Evolutionary conservation across 1,140 invertebrate species (phyloP), one percentile per base, ranked within the genome.

Genomic region (Agrilus planipennis): DNA sequence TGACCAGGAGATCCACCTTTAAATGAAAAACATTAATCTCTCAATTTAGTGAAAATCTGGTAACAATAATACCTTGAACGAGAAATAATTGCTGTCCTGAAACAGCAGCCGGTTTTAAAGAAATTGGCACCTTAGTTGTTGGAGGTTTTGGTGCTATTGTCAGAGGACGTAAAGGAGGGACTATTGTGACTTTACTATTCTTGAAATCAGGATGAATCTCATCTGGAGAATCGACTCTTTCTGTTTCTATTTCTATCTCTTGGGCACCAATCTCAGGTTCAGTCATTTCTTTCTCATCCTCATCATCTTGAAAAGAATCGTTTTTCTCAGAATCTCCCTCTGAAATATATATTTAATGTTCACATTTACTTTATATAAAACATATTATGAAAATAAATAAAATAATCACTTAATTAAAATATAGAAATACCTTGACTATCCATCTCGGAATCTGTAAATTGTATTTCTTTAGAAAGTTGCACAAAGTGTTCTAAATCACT

Each of bases 71-170:
- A 52, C 57, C 57, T 54, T 58, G 59, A 4, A 60, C 31, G 21
- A 60, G 41, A 21, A 60, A 42, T 36, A 60, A 32, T 35, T 54
- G 57, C 42, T 59, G 55, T 9, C 56, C 58, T n/a, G n/a, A n/a
- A n/a, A n/a, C n/a, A n/a, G n/a, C n/a, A 9, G 44, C 34, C 6
- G 56, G 44, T 49, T 61, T 61, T 20, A 58, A 47, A n/a, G 57
- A 42, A 14, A 61, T 47, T 15, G 60, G 56, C 14, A 61, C 43
- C 42, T 59, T 58, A 27, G 55, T 41, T n/a, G n/a, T n/a, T n/a
- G n/a, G n/a, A 28, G 60, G 61, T 49, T 63, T 63, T 6, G 61
- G 61, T 11, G 61, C 61, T 36, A 63, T 63, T 16, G 54, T 58
- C n/a, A 63, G 42, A 15, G 57, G 58, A 34, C 59, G 42, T 29